Evolutionary conservation across 2,113 vertebrate species (phyloP).

Genomic region (Toxostoma redivivum): DNA sequence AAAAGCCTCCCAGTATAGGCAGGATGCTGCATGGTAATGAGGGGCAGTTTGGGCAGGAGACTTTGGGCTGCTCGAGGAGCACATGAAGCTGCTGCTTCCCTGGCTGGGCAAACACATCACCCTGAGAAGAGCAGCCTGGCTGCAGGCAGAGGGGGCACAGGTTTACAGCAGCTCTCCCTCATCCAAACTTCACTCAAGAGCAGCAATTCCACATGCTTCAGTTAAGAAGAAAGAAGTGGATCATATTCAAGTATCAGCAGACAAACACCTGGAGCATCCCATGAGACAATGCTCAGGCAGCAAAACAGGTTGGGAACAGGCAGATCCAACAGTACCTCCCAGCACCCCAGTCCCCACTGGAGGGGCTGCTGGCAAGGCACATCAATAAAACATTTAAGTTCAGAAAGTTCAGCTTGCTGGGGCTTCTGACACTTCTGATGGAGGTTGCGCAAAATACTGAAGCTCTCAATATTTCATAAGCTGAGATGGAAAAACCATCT

Average conservation of each 20-base stretch:
- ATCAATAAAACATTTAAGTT: neutral
- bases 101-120: neutral
- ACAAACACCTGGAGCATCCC: neutral
- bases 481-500: constrained; percentile 21
- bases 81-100: neutral
- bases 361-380: neutral
- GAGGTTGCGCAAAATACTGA: neutral
- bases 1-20: neutral
- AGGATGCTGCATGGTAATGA: neutral
- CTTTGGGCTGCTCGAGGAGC: neutral
- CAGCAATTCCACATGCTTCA: neutral
- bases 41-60: neutral
- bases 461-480: constrained; percentile 28
- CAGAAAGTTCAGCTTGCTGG: neutral
- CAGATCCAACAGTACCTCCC: neutral
- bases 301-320: neutral
- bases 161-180: neutral
- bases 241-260: neutral
- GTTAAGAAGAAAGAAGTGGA: neutral
- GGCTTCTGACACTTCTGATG: neutral
- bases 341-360: neutral
- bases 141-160: neutral
- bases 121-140: neutral
- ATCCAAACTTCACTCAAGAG: neutral
- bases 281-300: neutral